Evolutionary conservation across 2,113 vertebrate genomes (phyloP).

Genomic region (Dendropsophus ebraccatus): DNA sequence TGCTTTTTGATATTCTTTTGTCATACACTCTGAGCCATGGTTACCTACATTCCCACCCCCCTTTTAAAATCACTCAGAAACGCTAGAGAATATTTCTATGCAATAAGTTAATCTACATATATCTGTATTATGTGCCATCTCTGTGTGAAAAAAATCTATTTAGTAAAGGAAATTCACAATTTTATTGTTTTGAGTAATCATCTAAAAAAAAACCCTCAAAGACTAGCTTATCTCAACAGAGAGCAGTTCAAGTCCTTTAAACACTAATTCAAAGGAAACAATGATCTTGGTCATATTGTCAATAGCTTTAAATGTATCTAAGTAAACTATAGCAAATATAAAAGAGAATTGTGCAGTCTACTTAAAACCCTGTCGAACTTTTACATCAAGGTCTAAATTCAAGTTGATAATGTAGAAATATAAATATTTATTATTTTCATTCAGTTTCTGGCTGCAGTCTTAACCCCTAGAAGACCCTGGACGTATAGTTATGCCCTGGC

Average conservation of each 20-base stretch:
- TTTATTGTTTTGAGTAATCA: constrained; percentile 21
- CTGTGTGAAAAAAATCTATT: constrained; percentile 4
- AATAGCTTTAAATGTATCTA: neutral
- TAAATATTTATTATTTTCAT: too few relatives aligned
- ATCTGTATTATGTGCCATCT: neutral
- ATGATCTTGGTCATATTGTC: neutral
- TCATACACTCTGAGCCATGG: neutral
- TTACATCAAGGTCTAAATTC: too few relatives aligned
- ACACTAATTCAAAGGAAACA: neutral
- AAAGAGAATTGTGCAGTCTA: too few relatives aligned
- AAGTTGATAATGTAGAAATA: too few relatives aligned
- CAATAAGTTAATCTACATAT: neutral
- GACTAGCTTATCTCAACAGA: neutral
- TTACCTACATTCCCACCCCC: neutral
- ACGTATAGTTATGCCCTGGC: too few relatives aligned
- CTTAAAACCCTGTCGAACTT: too few relatives aligned
- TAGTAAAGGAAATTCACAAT: neutral
- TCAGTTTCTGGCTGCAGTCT: too few relatives aligned
- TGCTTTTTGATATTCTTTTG: neutral
- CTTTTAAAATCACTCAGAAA: neutral
- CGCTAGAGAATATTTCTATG: neutral
- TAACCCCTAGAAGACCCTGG: too few relatives aligned
- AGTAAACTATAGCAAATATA: too few relatives aligned
- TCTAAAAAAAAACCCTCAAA: neutral
- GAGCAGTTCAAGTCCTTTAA: neutral